phyloP scores from a whole-genome alignment of 1,140 invertebrate species.

The Caenorhabditis briggsae region DNA sequence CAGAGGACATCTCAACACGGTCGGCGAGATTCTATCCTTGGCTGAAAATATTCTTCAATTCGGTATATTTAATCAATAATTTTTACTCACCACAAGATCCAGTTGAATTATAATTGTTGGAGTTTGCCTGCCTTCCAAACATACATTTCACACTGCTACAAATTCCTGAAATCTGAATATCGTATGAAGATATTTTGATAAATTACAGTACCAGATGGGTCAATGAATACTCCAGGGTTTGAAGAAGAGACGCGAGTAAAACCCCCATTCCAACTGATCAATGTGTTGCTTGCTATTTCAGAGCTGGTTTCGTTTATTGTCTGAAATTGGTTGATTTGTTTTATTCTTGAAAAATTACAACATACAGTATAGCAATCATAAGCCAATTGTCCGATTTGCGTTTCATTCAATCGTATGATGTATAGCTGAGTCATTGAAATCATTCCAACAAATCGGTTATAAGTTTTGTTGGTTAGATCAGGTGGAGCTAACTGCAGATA shows the following conservation, averaged over 20 bases:
- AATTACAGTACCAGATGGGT: neutral
- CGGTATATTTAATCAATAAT: neutral
- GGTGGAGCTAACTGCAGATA: constrained; percentile 10
- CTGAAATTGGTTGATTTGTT: neutral
- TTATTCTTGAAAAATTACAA: neutral
- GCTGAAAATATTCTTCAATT: neutral
- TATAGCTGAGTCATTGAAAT: constrained; percentile 39
- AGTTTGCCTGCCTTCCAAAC: constrained; percentile 12
- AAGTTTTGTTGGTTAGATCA: neutral
- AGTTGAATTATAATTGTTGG: constrained; percentile 40
- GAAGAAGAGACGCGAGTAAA: constrained; percentile 35
- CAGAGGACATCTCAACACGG: constrained; percentile 5
- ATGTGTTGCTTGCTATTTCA: neutral
- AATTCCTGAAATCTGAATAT: neutral
- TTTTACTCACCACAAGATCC: constrained; percentile 16
- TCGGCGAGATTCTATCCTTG: neutral
- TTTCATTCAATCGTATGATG: neutral
- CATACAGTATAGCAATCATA: constrained; percentile 18
- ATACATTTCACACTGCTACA: constrained; percentile 44
- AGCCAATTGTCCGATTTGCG: constrained; percentile 20
- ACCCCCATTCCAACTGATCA: constrained; percentile 20
- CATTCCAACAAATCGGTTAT: constrained; percentile 20
- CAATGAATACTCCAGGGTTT: constrained; percentile 33
- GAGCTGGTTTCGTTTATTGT: neutral
- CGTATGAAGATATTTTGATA: neutral